phyloP scores from a whole-genome alignment of 2,888 invertebrate genomes.

The Hirudinaria manillensis region DNA sequence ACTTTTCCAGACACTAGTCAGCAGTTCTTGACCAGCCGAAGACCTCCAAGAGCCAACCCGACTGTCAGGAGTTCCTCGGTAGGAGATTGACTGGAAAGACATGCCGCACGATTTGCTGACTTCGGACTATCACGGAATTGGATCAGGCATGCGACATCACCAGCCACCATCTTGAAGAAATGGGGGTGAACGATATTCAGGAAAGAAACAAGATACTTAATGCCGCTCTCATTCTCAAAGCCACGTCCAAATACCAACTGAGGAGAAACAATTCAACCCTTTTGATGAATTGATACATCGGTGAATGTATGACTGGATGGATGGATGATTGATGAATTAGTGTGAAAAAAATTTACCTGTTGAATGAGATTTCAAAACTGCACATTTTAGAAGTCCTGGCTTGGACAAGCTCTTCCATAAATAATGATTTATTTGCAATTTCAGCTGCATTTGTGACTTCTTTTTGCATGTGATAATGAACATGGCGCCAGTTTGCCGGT shows the following conservation, averaged over 20 bases:
- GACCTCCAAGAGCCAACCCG: no score
- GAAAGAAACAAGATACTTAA: constrained; percentile 97
- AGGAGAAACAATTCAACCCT: constrained; percentile 7
- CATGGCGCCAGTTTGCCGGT: no score
- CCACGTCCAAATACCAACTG: constrained; percentile 24
- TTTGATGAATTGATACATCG: neutral
- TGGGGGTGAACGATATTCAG: constrained; percentile 88
- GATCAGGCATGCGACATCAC: constrained; percentile 63
- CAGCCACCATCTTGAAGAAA: constrained; percentile 75
- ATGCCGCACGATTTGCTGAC: constrained; percentile 83
- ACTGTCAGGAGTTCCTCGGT: constrained; percentile 61
- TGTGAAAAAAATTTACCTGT: no score
- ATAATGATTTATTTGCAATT: neutral
- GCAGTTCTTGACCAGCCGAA: no score
- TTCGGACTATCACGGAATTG: constrained; percentile 72
- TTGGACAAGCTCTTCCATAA: neutral
- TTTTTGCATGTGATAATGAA: neutral
- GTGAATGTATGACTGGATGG: no score
- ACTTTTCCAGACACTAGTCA: no score
- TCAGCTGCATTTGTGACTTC: neutral
- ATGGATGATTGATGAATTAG: no score
- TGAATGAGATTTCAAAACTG: no score
- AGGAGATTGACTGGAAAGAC: constrained; percentile 91
- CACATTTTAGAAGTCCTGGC: no score
- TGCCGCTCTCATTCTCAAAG: constrained; percentile 77